Evolutionary conservation across 2,888 invertebrate species (phyloP).

Genomic region (Stenolophus ochropezus): DNA sequence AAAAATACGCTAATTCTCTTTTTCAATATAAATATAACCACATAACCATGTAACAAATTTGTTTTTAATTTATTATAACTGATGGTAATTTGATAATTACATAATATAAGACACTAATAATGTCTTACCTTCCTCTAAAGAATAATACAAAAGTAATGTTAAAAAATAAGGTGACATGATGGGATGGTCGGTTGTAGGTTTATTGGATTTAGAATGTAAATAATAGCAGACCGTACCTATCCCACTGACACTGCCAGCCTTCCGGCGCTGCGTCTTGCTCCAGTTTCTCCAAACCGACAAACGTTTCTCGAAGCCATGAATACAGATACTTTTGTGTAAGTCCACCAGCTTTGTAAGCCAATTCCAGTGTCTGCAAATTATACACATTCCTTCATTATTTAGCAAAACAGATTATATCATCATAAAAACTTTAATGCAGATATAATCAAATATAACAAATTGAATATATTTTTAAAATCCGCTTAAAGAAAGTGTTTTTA

Average conservation of each 20-base stretch:
- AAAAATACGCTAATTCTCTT: not conserved
- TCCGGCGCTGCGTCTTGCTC: constrained; percentile 80
- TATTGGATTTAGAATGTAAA: constrained; percentile 61
- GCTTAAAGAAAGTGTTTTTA: no score
- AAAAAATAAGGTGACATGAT: constrained; percentile 22
- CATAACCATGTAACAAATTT: no score
- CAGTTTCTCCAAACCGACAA: constrained; percentile 77
- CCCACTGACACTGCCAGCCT: constrained; percentile 84
- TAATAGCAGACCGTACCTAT: constrained; percentile 76
- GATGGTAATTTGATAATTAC: no score
- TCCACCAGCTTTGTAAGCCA: constrained; percentile 78
- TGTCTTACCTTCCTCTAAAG: constrained; percentile 36
- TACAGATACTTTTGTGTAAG: constrained; percentile 77
- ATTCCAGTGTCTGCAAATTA: constrained; percentile 77
- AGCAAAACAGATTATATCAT: no score
- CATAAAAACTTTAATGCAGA: not conserved
- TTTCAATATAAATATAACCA: constrained; percentile 1
- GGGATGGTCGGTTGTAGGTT: not conserved
- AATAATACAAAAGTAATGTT: constrained; percentile 17
- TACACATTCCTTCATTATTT: not conserved
- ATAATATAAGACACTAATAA: not conserved
- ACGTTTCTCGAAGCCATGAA: constrained; percentile 78
- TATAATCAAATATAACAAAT: no score
- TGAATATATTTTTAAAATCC: no score
- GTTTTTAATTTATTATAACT: no score